Evolutionary conservation across 2,888 invertebrate species (phyloP).

Genomic region (Scotopteryx bipunctaria): DNA sequence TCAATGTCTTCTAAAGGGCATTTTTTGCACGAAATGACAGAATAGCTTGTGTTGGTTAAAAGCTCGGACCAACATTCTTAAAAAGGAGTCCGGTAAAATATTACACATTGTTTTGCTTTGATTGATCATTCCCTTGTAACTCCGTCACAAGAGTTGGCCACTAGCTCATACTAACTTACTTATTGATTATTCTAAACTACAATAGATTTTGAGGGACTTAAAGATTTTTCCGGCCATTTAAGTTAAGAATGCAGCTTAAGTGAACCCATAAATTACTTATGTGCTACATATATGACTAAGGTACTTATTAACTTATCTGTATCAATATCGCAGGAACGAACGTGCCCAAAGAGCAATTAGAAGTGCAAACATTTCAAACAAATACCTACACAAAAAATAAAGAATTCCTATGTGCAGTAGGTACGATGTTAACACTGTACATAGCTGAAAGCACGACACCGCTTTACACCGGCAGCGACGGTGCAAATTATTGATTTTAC

Average conservation of each 20-base stretch:
- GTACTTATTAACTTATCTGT: neutral
- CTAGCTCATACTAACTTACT: no score
- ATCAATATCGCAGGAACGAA: conserved; percentile 14
- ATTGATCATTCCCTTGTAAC: no score
- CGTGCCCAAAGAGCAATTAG: conserved; percentile 27
- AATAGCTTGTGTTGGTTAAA: neutral
- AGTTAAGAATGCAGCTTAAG: no score
- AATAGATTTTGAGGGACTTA: no score
- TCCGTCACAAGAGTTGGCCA: no score
- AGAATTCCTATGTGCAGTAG: neutral
- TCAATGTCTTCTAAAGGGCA: conserved; percentile 17
- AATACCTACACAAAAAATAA: conserved; percentile 1
- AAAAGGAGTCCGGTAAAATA: neutral
- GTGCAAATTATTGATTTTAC: conserved; percentile 21
- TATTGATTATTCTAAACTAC: no score
- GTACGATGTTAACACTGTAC: conserved; percentile 2
- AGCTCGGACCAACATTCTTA: neutral
- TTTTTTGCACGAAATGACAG: conserved; percentile 2
- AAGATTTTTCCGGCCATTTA: no score
- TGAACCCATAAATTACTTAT: no score
- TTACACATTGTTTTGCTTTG: no score
- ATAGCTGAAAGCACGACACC: conserved; percentile 8
- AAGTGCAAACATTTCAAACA: conserved; percentile 6
- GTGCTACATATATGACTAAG: no score
- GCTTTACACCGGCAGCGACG: neutral